phyloP scores from a whole-genome alignment of 2,888 invertebrate genomes.

The Drosophila niveifrons region DNA sequence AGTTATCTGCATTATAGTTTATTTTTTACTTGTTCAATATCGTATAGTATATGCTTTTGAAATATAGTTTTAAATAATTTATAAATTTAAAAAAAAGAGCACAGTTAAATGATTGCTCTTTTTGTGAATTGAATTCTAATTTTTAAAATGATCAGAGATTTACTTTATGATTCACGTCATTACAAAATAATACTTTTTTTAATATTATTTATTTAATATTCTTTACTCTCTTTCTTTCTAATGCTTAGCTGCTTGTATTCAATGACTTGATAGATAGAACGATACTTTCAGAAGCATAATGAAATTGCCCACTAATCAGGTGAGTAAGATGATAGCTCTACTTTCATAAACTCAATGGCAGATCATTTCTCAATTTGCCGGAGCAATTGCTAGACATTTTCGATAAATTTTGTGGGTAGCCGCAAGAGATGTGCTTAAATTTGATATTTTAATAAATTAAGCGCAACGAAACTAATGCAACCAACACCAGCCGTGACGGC shows the following conservation, averaged over 20 bases:
- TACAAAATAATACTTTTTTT: too few species aligned
- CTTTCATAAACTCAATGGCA: background rate
- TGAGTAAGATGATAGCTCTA: background rate
- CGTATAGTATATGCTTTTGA: too few species aligned
- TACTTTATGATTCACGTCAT: too few species aligned
- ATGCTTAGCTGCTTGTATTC: background rate
- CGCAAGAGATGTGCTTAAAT: constrained; percentile 59
- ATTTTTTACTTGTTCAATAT: too few species aligned
- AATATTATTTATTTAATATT: background rate
- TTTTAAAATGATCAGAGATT: too few species aligned
- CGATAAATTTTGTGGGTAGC: constrained; percentile 51
- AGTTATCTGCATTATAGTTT: too few species aligned
- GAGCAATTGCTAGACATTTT: constrained; percentile 40
- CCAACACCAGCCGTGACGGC: constrained; percentile 42
- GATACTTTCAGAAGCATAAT: background rate
- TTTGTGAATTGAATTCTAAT: too few species aligned
- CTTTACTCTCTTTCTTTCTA: too few species aligned
- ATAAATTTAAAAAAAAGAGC: too few species aligned
- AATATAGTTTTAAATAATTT: too few species aligned
- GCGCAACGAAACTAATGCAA: constrained; percentile 58
- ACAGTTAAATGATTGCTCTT: too few species aligned
- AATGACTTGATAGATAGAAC: too few species aligned
- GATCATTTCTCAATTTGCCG: background rate
- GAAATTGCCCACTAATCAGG: background rate
- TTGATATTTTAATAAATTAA: constrained; percentile 80